These are phyloP conservation scores for Harmothoe impar DNA, from an alignment of 2,888 invertebrate species.

Conservation along the genomic window DNA sequence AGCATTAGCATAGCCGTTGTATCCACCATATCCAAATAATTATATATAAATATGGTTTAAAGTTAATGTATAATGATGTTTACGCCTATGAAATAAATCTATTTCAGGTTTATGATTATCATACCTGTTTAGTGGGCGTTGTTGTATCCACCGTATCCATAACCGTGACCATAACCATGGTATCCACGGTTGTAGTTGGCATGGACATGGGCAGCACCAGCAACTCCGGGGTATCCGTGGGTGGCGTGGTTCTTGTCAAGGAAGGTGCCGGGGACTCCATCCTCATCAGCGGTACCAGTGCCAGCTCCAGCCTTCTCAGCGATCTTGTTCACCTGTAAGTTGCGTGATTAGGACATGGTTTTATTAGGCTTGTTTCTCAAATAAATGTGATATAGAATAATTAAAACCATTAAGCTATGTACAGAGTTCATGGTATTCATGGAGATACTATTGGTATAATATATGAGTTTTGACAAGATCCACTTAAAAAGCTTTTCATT, in stretches of 20 bases:
- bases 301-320: conserved; percentile 23
- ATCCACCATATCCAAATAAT: neutral
- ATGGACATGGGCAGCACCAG: conserved; percentile 29
- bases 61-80: no score
- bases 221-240: neutral
- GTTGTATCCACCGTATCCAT: neutral
- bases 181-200: conserved; percentile 29
- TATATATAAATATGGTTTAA: no score
- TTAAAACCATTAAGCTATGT: no score
- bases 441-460: no score
- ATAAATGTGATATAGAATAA: no score
- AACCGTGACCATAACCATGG: neutral
- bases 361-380: no score
- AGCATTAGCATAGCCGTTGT: neutral
- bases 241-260: conserved; percentile 6
- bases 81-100: no score
- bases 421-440: no score
- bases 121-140: neutral
- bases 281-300: neutral
- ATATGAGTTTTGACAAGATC: no score
- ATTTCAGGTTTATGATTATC: no score
- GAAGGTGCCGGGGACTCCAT: conserved; percentile 24
- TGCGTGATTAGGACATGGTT: neutral
- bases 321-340: neutral
- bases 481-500: no score